Evolutionary conservation across 2,797 vertebrate genomes (phyloP).

Genomic region (Dipus sagitta): DNA sequence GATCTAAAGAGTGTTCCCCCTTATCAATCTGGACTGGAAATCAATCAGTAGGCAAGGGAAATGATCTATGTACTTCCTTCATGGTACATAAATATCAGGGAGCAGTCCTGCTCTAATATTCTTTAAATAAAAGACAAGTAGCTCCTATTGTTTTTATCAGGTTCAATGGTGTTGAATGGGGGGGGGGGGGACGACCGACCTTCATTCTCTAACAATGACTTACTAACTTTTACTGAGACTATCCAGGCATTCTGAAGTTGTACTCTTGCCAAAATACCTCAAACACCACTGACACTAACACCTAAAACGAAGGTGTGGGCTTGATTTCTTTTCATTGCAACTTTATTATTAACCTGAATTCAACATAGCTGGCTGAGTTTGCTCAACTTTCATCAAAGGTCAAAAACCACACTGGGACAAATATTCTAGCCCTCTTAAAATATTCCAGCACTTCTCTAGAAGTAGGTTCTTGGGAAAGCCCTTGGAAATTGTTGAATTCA

Average conservation of each 20-base stretch:
- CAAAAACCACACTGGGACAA: background rate
- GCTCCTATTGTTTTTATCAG: background rate
- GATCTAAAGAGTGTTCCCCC: background rate
- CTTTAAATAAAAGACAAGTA: background rate
- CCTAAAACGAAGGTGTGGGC: background rate
- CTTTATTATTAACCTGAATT: background rate
- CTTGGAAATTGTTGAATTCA: background rate
- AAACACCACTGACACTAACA: background rate
- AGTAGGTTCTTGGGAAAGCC: background rate
- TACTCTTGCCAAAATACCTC: fast-evolving
- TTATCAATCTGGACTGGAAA: background rate
- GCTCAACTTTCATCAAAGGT: background rate
- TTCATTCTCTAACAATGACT: background rate
- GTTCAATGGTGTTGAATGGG: fast-evolving
- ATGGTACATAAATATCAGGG: background rate
- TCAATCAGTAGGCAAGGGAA: background rate
- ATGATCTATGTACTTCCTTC: background rate
- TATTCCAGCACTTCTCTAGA: background rate
- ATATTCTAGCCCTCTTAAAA: background rate
- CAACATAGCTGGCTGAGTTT: background rate
- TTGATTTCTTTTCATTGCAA: background rate
- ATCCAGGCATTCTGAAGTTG: background rate
- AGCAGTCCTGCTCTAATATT: background rate
- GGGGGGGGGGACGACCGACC: too few species aligned
- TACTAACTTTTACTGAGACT: background rate